Percentiles rank a stretch among this genome's conserved stretches.
Conservation (phyloP, 1,140 invertebrate genomes). For the Diuraphis noxia region DNA sequence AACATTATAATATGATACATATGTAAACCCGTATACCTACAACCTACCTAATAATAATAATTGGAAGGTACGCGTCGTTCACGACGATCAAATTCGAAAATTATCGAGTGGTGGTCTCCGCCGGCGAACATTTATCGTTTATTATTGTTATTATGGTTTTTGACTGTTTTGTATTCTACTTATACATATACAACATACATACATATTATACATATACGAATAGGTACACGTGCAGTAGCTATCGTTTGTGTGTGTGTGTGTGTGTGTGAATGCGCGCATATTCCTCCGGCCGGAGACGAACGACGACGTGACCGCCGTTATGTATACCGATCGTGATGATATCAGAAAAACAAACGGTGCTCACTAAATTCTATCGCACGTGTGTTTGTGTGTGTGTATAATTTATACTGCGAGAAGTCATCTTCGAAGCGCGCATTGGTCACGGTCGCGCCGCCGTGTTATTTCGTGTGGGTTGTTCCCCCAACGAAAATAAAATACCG, state of each 20-base stretch:
- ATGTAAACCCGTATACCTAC: not conserved
- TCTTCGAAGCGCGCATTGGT: constrained; percentile 8
- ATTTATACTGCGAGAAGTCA: not conserved
- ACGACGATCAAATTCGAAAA: constrained; percentile 37
- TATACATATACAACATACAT: not conserved
- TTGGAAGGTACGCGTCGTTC: constrained; percentile 4
- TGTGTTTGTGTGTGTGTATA: not conserved
- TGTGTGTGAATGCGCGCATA: not conserved
- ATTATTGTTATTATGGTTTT: constrained; percentile 45
- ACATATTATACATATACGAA: not conserved
- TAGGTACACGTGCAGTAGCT: constrained; percentile 9
- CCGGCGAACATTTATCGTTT: not conserved
- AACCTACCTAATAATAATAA: constrained; percentile 10
- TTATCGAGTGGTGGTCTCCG: constrained; percentile 41
- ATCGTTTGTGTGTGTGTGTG: not conserved
- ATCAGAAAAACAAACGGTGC: constrained; percentile 17
- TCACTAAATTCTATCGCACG: not conserved
- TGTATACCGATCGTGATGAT: constrained; percentile 20
- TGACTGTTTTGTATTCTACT: not conserved
- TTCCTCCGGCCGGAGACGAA: constrained; percentile 15
- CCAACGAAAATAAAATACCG: not conserved
- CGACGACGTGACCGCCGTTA: constrained; percentile 40
- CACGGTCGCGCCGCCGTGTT: not conserved
- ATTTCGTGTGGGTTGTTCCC: not conserved
- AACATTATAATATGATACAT: not conserved